phyloP scores from a whole-genome alignment of 2,888 invertebrate species.

The Machimus rusticus region DNA sequence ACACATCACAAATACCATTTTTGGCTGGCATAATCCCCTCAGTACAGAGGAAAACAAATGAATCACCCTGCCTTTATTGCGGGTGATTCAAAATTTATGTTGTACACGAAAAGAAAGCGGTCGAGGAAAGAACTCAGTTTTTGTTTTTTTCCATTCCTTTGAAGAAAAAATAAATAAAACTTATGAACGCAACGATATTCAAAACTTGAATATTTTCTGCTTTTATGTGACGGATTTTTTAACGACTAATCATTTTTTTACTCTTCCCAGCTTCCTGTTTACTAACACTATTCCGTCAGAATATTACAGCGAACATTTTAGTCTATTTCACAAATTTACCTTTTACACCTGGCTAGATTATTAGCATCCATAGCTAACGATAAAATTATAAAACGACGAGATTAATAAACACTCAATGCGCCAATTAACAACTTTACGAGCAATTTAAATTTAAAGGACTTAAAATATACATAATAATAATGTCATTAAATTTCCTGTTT shows the following conservation, averaged over 20 bases:
- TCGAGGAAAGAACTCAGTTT: background rate
- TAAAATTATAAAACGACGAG: background rate
- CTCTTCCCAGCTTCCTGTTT: background rate
- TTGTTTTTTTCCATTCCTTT: background rate
- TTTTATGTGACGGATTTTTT: background rate
- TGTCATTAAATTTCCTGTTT: background rate
- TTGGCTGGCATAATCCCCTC: background rate
- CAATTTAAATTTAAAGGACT: background rate
- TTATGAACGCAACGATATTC: background rate
- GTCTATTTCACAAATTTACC: background rate
- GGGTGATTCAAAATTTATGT: background rate
- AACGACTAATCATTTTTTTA: background rate
- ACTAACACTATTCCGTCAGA: background rate
- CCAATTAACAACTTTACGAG: background rate
- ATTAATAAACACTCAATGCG: too few species aligned
- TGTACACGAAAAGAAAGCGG: background rate
- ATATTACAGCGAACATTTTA: background rate
- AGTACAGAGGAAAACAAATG: background rate
- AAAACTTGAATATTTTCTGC: background rate
- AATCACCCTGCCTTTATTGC: background rate
- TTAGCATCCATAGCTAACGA: background rate
- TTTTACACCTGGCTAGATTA: background rate
- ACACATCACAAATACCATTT: background rate
- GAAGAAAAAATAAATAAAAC: background rate
- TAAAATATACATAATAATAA: background rate